Conservation (phyloP, 1,140 invertebrate genomes). For the Pseudomyrmex dendroicus region DNA sequence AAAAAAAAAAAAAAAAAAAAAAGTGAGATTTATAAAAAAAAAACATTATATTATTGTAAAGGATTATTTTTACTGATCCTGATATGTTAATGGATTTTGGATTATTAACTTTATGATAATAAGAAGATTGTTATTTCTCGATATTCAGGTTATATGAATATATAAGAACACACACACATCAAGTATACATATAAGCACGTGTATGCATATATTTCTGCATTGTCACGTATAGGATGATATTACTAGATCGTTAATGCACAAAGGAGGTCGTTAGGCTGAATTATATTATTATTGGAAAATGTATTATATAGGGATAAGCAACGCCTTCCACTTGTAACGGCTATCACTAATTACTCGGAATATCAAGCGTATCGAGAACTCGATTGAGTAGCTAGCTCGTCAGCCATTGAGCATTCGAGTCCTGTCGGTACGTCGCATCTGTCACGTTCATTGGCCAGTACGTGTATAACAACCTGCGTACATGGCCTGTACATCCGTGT, state of each 20-base stretch:
- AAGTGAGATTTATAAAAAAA: too few relatives aligned
- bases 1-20: too few relatives aligned
- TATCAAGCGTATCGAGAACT: constrained; percentile 53
- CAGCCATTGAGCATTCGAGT: constrained; percentile 53
- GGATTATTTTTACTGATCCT: too few relatives aligned
- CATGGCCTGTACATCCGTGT: constrained; percentile 24
- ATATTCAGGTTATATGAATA: too few relatives aligned
- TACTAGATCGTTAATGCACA: constrained; percentile 15
- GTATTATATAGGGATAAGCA: neutral
- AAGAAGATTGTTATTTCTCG: too few relatives aligned
- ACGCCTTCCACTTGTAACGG: constrained; percentile 31
- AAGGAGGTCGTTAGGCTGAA: constrained; percentile 30
- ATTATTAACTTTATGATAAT: too few relatives aligned
- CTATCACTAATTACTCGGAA: constrained; percentile 58
- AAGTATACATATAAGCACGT: too few relatives aligned
- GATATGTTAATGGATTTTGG: too few relatives aligned
- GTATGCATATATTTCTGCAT: neutral
- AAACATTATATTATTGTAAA: too few relatives aligned
- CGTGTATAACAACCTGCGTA: constrained; percentile 48
- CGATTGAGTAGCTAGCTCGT: constrained; percentile 47
- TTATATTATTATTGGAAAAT: constrained; percentile 45
- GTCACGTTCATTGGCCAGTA: constrained; percentile 54
- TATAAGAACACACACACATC: too few relatives aligned
- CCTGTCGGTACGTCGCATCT: constrained; percentile 52
- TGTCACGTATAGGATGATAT: neutral